phyloP scores from a whole-genome alignment of 2,113 vertebrate genomes.

The Anolis carolinensis region DNA sequence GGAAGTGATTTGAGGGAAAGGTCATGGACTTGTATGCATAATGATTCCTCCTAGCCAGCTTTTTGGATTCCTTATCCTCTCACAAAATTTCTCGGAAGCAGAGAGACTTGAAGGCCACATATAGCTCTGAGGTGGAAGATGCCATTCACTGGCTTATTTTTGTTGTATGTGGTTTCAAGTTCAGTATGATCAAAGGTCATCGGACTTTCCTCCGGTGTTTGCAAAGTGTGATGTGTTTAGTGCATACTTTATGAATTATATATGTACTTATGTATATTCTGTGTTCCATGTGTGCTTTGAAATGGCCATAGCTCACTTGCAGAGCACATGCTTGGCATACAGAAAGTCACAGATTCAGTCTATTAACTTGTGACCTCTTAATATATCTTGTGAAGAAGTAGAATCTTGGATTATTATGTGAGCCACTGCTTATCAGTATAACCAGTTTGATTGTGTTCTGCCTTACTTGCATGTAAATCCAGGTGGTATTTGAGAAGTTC shows the following conservation, averaged over 20 bases:
- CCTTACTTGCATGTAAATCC: background rate
- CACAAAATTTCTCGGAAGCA: rapidly evolving
- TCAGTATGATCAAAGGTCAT: constrained; percentile 33
- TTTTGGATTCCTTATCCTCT: constrained; percentile 26
- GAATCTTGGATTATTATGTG: background rate
- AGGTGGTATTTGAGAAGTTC: background rate
- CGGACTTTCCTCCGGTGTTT: background rate
- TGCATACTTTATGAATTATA: background rate
- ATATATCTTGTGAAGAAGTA: background rate
- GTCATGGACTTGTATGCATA: constrained; percentile 22
- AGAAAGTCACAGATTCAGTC: background rate
- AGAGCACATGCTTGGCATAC: background rate
- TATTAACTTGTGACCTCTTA: background rate
- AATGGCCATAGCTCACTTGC: background rate
- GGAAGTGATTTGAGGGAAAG: constrained; percentile 31
- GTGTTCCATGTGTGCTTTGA: background rate
- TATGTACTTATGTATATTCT: background rate
- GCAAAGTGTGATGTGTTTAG: constrained; percentile 6
- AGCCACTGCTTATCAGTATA: background rate
- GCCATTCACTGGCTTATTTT: constrained; percentile 31
- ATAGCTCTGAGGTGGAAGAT: constrained; percentile 38
- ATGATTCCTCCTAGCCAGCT: rapidly evolving
- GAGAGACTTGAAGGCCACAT: rapidly evolving
- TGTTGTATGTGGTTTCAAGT: background rate
- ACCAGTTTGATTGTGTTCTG: background rate